Evolutionary conservation across 2,797 vertebrate genomes (phyloP).

Genomic region (Pteronotus mesoamericanus): DNA sequence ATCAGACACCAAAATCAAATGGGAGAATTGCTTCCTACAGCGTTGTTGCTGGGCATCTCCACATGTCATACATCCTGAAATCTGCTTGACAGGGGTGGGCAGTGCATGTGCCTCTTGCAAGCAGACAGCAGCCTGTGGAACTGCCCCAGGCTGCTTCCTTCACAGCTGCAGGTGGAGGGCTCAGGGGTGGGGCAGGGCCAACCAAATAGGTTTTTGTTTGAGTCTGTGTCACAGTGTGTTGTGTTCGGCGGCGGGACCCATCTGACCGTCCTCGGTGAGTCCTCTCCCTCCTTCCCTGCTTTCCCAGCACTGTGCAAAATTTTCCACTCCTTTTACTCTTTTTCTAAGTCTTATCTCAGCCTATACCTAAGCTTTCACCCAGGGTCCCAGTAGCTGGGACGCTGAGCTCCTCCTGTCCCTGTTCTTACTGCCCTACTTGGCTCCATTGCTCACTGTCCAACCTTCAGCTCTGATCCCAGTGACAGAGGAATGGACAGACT

Average conservation of each 20-base stretch:
- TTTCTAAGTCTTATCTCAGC: not conserved
- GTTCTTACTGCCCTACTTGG: not conserved
- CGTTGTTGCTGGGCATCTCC: fast-evolving
- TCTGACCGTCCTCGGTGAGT: not conserved
- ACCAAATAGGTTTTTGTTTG: not conserved
- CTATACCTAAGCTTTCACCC: fast-evolving
- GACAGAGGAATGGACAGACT: no score
- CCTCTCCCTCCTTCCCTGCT: not conserved
- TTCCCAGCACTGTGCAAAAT: fast-evolving
- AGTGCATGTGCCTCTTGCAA: fast-evolving
- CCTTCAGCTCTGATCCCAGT: not conserved
- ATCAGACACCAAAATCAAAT: no score
- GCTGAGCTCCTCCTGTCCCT: not conserved
- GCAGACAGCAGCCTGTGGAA: no score
- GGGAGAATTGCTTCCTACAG: not conserved
- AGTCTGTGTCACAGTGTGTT: not conserved
- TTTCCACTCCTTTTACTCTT: not conserved
- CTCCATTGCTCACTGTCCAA: not conserved
- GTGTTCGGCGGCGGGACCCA: not conserved
- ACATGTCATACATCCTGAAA: not conserved
- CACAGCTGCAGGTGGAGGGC: not conserved
- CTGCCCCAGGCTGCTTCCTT: not conserved
- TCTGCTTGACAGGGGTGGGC: no score
- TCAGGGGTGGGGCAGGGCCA: fast-evolving
- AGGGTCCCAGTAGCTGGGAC: fast-evolving